Evolutionary conservation across 2,888 invertebrate species (phyloP).

Genomic region (Stegophylla sp.): DNA sequence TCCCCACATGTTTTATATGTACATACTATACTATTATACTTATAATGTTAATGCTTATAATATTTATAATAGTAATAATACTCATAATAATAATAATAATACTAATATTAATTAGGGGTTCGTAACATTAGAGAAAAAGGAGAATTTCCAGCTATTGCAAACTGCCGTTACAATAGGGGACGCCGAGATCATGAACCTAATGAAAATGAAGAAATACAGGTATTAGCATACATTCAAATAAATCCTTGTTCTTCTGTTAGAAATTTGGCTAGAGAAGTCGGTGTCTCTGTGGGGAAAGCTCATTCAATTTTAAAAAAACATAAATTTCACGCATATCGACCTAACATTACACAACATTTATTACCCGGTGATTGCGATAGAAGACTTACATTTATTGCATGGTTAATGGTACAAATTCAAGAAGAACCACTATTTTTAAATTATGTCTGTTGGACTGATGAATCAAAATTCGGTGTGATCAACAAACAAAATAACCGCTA

Average conservation of each 20-base stretch:
- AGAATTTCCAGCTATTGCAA: background rate
- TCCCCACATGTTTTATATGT: too few species aligned
- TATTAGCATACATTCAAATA: constrained; percentile 5
- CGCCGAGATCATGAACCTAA: background rate
- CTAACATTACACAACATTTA: constrained; percentile 4
- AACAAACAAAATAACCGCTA: background rate
- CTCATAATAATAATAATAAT: too few species aligned
- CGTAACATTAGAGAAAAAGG: background rate
- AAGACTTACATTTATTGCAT: constrained; percentile 26
- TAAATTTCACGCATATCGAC: constrained; percentile 15
- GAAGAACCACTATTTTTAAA: constrained; percentile 35
- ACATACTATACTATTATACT: too few species aligned
- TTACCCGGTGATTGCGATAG: constrained; percentile 12
- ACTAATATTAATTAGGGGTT: too few species aligned
- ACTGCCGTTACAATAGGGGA: background rate
- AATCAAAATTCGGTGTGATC: constrained; percentile 11
- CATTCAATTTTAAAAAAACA: background rate
- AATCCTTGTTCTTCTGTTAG: background rate
- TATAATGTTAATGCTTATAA: too few species aligned
- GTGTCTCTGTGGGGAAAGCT: background rate
- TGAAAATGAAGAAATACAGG: constrained; percentile 11
- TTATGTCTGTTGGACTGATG: constrained; percentile 4
- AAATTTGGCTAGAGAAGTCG: background rate
- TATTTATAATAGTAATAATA: too few species aligned
- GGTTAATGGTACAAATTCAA: constrained; percentile 18